Conservation (phyloP, 2,888 invertebrate genomes). For the Pseudococcus viburni region DNA sequence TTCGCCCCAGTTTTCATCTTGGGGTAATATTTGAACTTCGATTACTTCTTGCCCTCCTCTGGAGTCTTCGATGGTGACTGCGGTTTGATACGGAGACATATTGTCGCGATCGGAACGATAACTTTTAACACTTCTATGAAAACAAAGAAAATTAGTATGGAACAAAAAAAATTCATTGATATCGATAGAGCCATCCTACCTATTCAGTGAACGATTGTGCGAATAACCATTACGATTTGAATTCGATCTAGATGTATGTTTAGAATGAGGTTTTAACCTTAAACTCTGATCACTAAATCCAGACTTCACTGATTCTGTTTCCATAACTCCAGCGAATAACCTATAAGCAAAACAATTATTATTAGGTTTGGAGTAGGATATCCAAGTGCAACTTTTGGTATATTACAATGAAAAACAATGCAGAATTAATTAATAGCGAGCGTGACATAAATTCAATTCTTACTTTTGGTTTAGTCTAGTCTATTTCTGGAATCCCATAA, state of each 20-base stretch:
- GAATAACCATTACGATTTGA: slow-evolving; percentile 64
- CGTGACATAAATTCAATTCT: slow-evolving; percentile 15
- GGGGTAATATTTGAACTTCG: slow-evolving; percentile 93
- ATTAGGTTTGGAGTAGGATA: neutral
- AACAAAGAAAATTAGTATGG: neutral
- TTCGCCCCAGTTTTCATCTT: slow-evolving; percentile 99
- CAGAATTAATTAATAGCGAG: neutral
- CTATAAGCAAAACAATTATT: neutral
- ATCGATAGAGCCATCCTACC: slow-evolving; percentile 1
- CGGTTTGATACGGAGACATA: slow-evolving; percentile 91
- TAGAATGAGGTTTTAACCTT: slow-evolving; percentile 62
- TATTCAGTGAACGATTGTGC: slow-evolving; percentile 48
- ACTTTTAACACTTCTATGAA: slow-evolving; percentile 33
- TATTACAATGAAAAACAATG: neutral
- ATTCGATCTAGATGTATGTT: slow-evolving; percentile 61
- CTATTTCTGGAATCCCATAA: slow-evolving; percentile 27
- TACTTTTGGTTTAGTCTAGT: slow-evolving; percentile 34
- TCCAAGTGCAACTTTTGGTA: neutral
- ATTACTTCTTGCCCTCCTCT: slow-evolving; percentile 91
- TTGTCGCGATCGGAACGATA: slow-evolving; percentile 64
- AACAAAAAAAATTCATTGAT: neutral
- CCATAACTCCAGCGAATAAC: slow-evolving; percentile 75
- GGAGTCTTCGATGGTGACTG: slow-evolving; percentile 85
- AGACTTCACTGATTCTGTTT: slow-evolving; percentile 87
- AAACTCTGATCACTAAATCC: slow-evolving; percentile 66